Percentiles rank a stretch among this genome's conserved stretches.
phyloP scores from a whole-genome alignment of 2,113 vertebrate species.

The Odontesthes bonariensis region DNA sequence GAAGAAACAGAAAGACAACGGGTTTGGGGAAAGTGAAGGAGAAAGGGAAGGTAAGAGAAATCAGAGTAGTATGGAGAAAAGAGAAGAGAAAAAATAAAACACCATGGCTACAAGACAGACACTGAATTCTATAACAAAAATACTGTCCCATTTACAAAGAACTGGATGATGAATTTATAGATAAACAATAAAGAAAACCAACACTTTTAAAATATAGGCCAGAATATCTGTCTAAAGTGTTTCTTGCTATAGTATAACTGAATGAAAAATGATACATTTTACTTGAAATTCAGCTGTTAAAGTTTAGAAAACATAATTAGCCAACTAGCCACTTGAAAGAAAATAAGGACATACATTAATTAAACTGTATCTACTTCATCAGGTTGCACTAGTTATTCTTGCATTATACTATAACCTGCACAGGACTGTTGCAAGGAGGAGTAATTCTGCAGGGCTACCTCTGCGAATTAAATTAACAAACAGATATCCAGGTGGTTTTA shows the following conservation, averaged over 20 bases:
- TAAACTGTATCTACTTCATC: slow-evolving; percentile 1
- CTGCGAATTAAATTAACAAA: slow-evolving; percentile 47
- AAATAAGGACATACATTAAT: not conserved
- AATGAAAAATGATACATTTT: slow-evolving; percentile 17
- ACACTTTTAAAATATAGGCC: not conserved
- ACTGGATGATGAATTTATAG: not conserved
- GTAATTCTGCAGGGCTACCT: not conserved
- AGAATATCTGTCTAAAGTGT: too few relatives aligned
- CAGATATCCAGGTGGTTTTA: slow-evolving; percentile 51
- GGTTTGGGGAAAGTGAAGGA: not conserved
- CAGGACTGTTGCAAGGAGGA: slow-evolving; percentile 6
- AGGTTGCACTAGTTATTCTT: slow-evolving; percentile 15
- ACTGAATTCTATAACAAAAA: not conserved
- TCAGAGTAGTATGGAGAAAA: not conserved
- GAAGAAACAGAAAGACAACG: not conserved
- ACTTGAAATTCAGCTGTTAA: slow-evolving; percentile 19
- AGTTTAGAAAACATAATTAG: slow-evolving; percentile 1
- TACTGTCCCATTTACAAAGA: not conserved
- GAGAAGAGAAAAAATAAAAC: not conserved
- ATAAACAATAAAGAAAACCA: not conserved
- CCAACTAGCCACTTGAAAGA: not conserved
- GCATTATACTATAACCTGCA: not conserved
- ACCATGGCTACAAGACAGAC: not conserved
- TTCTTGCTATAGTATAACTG: too few relatives aligned
- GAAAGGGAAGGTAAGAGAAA: not conserved